Conservation (phyloP, 2,888 invertebrate species). For the Thysanoteuthis rhombus region DNA sequence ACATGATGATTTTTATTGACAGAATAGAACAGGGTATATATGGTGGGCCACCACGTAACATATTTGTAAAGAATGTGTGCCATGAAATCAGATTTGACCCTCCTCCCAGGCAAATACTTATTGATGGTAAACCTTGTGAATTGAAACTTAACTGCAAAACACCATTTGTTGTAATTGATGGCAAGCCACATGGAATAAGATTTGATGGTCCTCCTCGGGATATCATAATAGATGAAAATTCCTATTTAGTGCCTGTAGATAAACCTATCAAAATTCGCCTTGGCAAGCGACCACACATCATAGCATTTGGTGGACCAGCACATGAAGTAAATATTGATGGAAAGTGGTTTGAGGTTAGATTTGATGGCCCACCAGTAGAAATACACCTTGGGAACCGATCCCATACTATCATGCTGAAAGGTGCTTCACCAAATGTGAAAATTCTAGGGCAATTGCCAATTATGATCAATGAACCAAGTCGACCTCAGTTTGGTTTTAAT, state of each 20-base stretch:
- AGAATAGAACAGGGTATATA: slow-evolving; percentile 76
- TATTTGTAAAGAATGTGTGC: slow-evolving; percentile 81
- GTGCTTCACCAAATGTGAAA: slow-evolving; percentile 92
- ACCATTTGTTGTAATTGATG: slow-evolving; percentile 67
- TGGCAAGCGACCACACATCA: slow-evolving; percentile 54
- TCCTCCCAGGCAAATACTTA: slow-evolving; percentile 91
- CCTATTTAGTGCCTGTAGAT: slow-evolving; percentile 69
- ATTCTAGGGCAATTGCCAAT: slow-evolving; percentile 71
- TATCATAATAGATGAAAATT: slow-evolving; percentile 85
- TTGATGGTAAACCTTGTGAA: slow-evolving; percentile 69
- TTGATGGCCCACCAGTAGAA: slow-evolving; percentile 86
- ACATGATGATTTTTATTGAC: slow-evolving; percentile 83
- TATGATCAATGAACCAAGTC: neutral
- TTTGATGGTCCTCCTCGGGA: slow-evolving; percentile 93
- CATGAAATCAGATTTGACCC: slow-evolving; percentile 82
- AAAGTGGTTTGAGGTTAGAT: slow-evolving; percentile 80
- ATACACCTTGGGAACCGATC: slow-evolving; percentile 83
- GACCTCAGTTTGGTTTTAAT: neutral
- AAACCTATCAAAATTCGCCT: slow-evolving; percentile 70
- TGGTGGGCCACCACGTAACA: slow-evolving; percentile 83
- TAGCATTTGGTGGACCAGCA: slow-evolving; percentile 67
- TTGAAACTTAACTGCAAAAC: slow-evolving; percentile 57
- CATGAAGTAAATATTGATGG: slow-evolving; percentile 67
- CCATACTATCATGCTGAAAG: slow-evolving; percentile 80
- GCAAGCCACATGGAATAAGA: slow-evolving; percentile 74